Evolutionary conservation across 2,797 vertebrate species (phyloP).

Genomic region (Psittacula derbiana): DNA sequence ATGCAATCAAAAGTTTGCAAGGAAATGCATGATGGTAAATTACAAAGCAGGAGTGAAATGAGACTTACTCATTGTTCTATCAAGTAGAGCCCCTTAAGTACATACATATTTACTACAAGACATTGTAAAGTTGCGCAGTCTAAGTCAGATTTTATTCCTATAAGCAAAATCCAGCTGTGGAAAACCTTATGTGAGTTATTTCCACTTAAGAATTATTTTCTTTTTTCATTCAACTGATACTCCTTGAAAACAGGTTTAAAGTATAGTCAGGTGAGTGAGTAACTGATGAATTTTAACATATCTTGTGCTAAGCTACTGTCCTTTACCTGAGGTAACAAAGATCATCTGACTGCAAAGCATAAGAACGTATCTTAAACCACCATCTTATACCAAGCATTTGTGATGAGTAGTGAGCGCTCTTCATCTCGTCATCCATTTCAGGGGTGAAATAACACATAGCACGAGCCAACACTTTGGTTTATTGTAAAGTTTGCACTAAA

Average conservation of each 20-base stretch:
- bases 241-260: background rate
- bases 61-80: background rate
- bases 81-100: background rate
- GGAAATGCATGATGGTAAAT: background rate
- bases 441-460: background rate
- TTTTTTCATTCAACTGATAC: background rate
- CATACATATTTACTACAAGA: fast-evolving
- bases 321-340: background rate
- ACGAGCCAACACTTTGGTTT: background rate
- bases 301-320: background rate
- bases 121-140: background rate
- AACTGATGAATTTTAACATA: background rate
- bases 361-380: background rate
- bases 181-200: background rate
- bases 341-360: background rate
- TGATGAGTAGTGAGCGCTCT: background rate
- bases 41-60: background rate
- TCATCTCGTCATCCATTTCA: background rate
- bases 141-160: background rate
- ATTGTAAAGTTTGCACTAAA: background rate
- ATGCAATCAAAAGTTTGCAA: fast-evolving
- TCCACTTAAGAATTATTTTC: background rate
- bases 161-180: background rate
- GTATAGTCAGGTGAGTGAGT: background rate
- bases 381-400: background rate